Base-by-base conservation (phyloP, 2,888 invertebrate genomes). In the Mesorhabditis spiculigera region DNA sequence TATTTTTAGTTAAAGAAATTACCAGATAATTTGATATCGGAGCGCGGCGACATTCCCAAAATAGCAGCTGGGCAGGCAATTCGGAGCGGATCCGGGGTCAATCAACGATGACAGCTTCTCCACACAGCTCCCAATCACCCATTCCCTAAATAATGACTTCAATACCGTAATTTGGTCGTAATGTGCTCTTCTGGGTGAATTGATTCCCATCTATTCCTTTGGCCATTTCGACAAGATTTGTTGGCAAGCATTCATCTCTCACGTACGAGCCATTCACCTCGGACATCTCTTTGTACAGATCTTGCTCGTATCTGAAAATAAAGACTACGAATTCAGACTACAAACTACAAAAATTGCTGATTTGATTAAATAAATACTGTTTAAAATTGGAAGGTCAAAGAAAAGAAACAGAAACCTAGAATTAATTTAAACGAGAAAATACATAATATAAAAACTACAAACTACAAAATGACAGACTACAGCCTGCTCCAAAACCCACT, bases 41-140 rank as follows among this genome's bases (percentile, higher is more conserved):
- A n/a, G 84, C 3, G 84, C 83, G 0, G 76, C 66, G 3, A 85
- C 79, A 4, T 78, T 76, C 45, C 79, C 82, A 67, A 84, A 85
- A 70, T 76, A 84, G 68, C 84, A 84, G 8, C 71, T 70, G 3
- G 74, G 62, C 8, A 72, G 73, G 72, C 78, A 78, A 4, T 71
- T 68, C n/a, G 8, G 71, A 43, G 72, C 6, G 66, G 68, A 28
- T 10, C 71, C 70, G 1, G 71, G 72, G 62, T 74, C 72, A 13
- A 83, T 63, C 13, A 84, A 58, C 4, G 73, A 70, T 3, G 75
- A 75, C 5, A 84, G 71, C 28, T 75, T 71, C 3, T 68, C 45
- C 4, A 81, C 79, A 69, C 84, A 84, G 5, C 73, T 73, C 73
- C 84, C 84, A 84, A 63, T 81, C 74, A 13, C 84, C 84, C 5